These are phyloP conservation scores for Drosophila paranaensis DNA, from an alignment of 2,888 invertebrate genomes.

Conservation along the genomic window DNA sequence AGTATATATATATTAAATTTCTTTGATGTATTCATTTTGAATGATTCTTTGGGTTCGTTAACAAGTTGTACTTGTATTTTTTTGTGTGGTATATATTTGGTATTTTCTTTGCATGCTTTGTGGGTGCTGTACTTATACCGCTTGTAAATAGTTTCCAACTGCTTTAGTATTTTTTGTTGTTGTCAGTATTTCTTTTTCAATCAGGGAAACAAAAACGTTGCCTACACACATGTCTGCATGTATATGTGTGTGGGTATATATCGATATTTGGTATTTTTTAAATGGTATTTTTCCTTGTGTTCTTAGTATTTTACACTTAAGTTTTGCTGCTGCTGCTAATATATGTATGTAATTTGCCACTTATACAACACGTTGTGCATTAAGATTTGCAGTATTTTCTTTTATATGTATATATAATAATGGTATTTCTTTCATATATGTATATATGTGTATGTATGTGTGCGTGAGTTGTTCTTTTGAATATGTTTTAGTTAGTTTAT, in stretches of 20 bases:
- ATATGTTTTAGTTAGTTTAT: constrained; percentile 31
- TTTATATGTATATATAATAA: constrained; percentile 6
- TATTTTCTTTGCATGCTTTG: constrained; percentile 1
- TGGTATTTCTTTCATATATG: constrained; percentile 4
- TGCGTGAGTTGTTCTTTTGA: constrained; percentile 6
- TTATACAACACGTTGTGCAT: constrained; percentile 52
- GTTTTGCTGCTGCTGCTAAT: constrained; percentile 45
- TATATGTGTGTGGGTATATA: background rate
- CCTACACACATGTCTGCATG: background rate
- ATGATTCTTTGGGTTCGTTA: constrained; percentile 52
- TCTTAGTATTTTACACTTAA: constrained; percentile 46
- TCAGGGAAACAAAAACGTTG: constrained; percentile 12
- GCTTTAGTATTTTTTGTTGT: constrained; percentile 34
- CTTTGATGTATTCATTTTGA: constrained; percentile 40
- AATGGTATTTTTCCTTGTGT: constrained; percentile 18
- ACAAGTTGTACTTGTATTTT: constrained; percentile 49
- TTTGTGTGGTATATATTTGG: constrained; percentile 6
- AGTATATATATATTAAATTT: background rate
- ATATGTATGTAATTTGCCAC: constrained; percentile 37
- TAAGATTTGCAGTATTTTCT: constrained; percentile 35
- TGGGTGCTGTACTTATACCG: constrained; percentile 29
- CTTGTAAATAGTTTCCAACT: constrained; percentile 63
- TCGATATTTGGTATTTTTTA: constrained; percentile 1
- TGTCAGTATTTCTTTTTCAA: constrained; percentile 10
- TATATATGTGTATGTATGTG: constrained; percentile 1